Conservation (phyloP, 2,113 vertebrate genomes). For the Ceratotherium simum region DNA sequence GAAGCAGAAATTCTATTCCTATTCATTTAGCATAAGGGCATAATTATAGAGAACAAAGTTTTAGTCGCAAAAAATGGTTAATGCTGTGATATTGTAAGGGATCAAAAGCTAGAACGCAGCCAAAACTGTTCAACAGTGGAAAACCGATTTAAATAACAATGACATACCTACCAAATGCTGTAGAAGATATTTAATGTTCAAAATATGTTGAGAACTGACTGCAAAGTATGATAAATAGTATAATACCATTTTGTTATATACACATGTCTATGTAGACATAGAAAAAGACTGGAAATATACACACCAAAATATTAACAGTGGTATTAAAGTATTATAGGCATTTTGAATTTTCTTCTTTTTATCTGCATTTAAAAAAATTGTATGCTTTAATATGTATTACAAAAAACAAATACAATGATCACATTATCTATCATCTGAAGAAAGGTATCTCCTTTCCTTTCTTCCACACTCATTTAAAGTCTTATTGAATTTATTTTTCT, state of each 20-base stretch:
- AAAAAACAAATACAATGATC: background rate
- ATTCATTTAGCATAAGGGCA: slow-evolving; percentile 24
- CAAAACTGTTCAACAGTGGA: slow-evolving; percentile 25
- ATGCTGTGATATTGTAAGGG: background rate
- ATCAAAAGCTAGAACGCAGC: slow-evolving; percentile 23
- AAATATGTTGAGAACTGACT: slow-evolving; percentile 34
- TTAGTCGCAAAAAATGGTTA: slow-evolving; percentile 52
- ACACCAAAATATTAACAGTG: background rate
- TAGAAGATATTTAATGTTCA: slow-evolving; percentile 30
- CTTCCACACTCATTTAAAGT: background rate
- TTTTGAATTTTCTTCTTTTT: background rate
- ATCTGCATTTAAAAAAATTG: background rate
- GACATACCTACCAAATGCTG: background rate
- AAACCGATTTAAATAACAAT: slow-evolving; percentile 50
- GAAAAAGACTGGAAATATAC: background rate
- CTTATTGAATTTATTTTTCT: slow-evolving; percentile 50
- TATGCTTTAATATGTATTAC: background rate
- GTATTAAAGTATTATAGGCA: background rate
- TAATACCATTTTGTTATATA: slow-evolving; percentile 30
- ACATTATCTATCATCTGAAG: background rate
- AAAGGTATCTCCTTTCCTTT: background rate
- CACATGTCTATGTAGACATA: background rate
- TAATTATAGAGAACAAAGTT: slow-evolving; percentile 21
- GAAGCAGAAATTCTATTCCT: slow-evolving; percentile 53
- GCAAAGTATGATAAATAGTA: background rate